Conservation (phyloP, 2,113 vertebrate species). For the Grammomys surdaster region DNA sequence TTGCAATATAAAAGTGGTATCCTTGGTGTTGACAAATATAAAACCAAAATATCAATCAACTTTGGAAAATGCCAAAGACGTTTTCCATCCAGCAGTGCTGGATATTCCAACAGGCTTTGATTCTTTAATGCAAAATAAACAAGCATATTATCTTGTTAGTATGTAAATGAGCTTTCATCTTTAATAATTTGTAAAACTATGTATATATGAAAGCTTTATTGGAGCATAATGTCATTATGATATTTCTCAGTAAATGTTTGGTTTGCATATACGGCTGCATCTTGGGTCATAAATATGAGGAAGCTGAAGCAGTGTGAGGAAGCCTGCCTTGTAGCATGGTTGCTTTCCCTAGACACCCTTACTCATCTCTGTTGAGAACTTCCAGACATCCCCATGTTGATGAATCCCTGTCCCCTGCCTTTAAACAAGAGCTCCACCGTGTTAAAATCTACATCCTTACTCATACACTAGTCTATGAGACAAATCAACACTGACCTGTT, state of each 20-base stretch:
- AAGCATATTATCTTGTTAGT: neutral
- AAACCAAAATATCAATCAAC: neutral
- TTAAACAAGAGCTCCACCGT: neutral
- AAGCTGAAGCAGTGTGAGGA: neutral
- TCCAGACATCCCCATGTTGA: neutral
- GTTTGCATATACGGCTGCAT: neutral
- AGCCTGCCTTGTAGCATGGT: neutral
- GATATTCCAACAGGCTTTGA: neutral
- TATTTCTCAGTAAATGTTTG: neutral
- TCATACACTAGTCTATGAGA: neutral
- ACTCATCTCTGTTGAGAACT: neutral
- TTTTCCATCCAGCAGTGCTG: neutral
- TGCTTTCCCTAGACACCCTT: neutral
- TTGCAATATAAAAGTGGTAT: neutral
- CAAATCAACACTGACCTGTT: neutral
- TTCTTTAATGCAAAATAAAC: neutral
- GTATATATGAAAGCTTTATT: neutral
- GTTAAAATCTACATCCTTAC: neutral
- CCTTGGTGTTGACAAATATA: neutral
- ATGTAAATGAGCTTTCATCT: neutral
- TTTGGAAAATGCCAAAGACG: neutral
- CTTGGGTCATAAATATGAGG: neutral
- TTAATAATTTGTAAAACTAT: neutral
- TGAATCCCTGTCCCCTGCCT: neutral
- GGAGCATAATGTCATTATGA: neutral